These are phyloP conservation scores for Zootoca vivipara DNA, from an alignment of 2,113 vertebrate genomes.

Conservation along the genomic window DNA sequence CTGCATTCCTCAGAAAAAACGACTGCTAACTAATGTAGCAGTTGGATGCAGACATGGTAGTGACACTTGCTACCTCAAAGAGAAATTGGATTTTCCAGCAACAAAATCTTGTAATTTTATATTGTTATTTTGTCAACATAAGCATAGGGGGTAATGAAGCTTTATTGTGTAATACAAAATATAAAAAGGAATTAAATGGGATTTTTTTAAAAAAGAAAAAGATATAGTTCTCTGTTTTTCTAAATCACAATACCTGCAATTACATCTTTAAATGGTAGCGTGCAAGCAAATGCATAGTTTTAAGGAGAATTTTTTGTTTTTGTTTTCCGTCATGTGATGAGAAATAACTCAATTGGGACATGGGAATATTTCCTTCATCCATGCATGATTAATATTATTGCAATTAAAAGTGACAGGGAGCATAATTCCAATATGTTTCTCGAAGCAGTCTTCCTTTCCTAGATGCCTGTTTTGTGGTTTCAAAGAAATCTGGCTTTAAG, in stretches of 20 bases:
- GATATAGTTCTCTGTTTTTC: background rate
- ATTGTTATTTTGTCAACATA: background rate
- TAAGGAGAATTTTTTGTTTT: background rate
- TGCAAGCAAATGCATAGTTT: background rate
- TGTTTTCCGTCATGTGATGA: background rate
- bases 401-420: constrained; percentile 18
- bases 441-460: constrained; percentile 10
- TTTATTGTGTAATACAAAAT: background rate
- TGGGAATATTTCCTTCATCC: background rate
- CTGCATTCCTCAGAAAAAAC: background rate
- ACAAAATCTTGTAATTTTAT: background rate
- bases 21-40: background rate
- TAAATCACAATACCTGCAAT: background rate
- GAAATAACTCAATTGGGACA: background rate
- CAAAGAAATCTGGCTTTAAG: constrained; percentile 19
- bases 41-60: background rate
- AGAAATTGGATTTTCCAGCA: background rate
- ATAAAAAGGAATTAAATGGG: background rate
- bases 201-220: background rate
- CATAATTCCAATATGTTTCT: background rate
- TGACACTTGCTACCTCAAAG: background rate
- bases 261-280: background rate
- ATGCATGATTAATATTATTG: constrained; percentile 11
- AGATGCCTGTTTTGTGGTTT: constrained; percentile 28
- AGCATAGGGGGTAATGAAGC: background rate